Conservation (phyloP, 30 jellyfish, hydroid and myxozoan genomes). For the Calvadosia cruxmelitensis region DNA sequence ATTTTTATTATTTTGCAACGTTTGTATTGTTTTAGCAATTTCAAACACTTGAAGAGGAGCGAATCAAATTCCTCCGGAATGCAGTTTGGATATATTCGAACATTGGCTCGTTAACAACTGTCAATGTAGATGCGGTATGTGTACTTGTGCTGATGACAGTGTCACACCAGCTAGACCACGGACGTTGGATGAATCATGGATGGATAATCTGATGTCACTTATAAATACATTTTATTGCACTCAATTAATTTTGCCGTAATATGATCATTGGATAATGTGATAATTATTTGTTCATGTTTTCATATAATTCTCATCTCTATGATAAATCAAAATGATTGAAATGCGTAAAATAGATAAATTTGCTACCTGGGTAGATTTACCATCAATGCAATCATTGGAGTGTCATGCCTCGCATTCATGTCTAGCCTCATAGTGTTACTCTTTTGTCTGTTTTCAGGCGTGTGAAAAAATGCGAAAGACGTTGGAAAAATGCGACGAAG, state of each 20-base stretch:
- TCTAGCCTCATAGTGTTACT: background rate
- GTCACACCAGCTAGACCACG: background rate
- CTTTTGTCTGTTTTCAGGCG: slow-evolving; percentile 23
- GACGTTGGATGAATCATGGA: background rate
- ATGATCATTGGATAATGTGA: no score
- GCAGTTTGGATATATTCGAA: slow-evolving; percentile 77
- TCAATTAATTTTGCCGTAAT: background rate
- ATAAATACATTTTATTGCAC: background rate
- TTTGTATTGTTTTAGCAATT: slow-evolving; percentile 29
- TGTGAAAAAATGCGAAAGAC: slow-evolving; percentile 46
- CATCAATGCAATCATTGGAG: no score
- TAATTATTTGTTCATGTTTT: no score
- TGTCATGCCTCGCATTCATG: background rate
- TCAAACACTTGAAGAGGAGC: slow-evolving; percentile 63
- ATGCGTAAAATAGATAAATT: background rate
- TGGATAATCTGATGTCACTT: background rate
- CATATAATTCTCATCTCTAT: no score
- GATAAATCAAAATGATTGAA: no score
- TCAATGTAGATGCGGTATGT: slow-evolving; percentile 63
- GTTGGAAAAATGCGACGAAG: slow-evolving; percentile 67
- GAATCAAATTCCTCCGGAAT: slow-evolving; percentile 66
- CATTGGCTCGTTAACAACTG: slow-evolving; percentile 42
- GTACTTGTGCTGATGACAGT: background rate
- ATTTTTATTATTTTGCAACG: no score
- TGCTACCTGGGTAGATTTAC: background rate